A percentile compares a stretch with the other conserved stretches of the same genome.
These are phyloP conservation scores for Caranx ignobilis DNA, from an alignment of 2,113 vertebrate species.

Conservation along the genomic window DNA sequence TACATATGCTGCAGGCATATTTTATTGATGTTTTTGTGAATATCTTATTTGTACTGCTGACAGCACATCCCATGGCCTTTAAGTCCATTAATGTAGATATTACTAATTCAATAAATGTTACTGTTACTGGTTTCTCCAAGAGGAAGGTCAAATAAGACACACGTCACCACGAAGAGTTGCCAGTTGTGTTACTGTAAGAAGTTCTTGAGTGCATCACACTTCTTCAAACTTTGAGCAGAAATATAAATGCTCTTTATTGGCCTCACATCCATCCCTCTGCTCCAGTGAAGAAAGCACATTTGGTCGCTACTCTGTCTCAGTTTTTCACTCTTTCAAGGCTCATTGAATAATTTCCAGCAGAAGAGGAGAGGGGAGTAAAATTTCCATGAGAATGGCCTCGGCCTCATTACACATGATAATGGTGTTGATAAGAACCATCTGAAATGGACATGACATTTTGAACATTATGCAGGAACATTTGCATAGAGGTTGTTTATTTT, in stretches of 20 bases:
- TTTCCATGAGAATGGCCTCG: constrained; percentile 61
- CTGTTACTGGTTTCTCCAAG: not conserved
- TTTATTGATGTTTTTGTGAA: constrained; percentile 1
- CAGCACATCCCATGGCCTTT: not conserved
- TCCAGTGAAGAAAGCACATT: not conserved
- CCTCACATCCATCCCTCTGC: not conserved
- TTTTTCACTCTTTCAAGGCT: constrained; percentile 18
- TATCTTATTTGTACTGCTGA: constrained; percentile 10
- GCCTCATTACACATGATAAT: constrained; percentile 63
- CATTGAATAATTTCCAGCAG: constrained; percentile 39
- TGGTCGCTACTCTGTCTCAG: not conserved
- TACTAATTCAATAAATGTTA: not conserved
- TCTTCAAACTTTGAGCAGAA: not conserved
- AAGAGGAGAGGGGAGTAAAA: constrained; percentile 14
- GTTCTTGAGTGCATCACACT: not conserved
- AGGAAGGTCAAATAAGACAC: not conserved
- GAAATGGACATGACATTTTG: constrained; percentile 56
- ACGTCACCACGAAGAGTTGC: not conserved
- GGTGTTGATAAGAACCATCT: constrained; percentile 37
- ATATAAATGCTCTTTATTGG: not conserved
- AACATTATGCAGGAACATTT: constrained; percentile 37
- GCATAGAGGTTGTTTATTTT: constrained; percentile 41
- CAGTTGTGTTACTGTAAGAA: not conserved
- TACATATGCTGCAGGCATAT: not conserved
- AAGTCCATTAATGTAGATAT: not conserved